Evolutionary conservation across 2,888 invertebrate species (phyloP), one percentile per base, ranked within the genome.

Genomic region (Nasonovia ribisnigri): DNA sequence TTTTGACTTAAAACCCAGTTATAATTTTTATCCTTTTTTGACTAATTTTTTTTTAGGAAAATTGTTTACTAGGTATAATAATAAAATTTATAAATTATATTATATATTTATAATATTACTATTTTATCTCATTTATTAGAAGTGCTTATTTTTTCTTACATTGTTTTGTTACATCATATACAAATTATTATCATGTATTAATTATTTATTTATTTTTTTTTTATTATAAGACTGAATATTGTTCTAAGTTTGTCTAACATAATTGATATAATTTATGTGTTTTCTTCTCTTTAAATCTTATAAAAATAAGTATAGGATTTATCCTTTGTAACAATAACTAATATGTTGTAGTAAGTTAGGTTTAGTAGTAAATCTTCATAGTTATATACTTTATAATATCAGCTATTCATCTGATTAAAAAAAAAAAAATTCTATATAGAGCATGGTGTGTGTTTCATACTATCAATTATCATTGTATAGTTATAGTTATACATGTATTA

Each of bases 191-290:
- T 93, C 90, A 93, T 93, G 93, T 93, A 93, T 90, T 90, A 90
- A 93, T 93, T 93, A 93, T 93, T 92, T 92, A 92, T 92, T 93
- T 93, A 93, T 46, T 46, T 93, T 93, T 93, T 90, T 93, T 93
- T 90, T 93, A 93, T 93, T 93, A 93, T 90, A 93, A 93, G 93
- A 93, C 93, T 93, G 93, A 93, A 93, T 93, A 93, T 93, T 93
- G 93, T 93, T 93, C 93, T 93, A 93, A 84, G 90, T 90, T 89
- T 93, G 93, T 84, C 84, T 84, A 93, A 93, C 93, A 93, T 90
- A 90, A 90, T 93, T 93, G 84, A 84, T 93, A 84, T 43, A 86
- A 13, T 46, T 46, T 46, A 84, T 51, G n/a, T n/a, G 84, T 92
- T 89, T 93, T 89, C 84, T 90, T 86, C 60, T 90, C 90, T 84